Base-by-base conservation (phyloP, 1,140 invertebrate genomes). In the Drosophila navojoa region DNA sequence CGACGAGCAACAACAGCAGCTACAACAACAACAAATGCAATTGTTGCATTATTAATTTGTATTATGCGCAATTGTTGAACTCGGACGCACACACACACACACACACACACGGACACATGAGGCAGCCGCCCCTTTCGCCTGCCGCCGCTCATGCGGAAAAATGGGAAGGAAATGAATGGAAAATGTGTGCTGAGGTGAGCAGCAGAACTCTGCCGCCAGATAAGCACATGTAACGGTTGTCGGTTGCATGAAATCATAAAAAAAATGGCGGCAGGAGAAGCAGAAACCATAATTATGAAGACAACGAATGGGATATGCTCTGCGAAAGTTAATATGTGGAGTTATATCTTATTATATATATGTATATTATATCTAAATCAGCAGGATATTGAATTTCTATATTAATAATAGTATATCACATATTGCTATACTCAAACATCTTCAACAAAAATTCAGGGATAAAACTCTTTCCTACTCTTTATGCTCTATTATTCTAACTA, bases 1-100 rank as follows among this genome's bases (percentile, higher is more conserved):
- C 35, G n/a, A 42, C 54, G 54, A 47, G 6, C 74, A 68, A 69
- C 60, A 82, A 4, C 15, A 59, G 10, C 27, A 73, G 13, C 16
- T 32, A 16, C 61, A 69, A 62, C 50, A 62, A 49, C 47, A 49
- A 49, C 55, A 69, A 75, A 89, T 89, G 80, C 84, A 89, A 89
- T 89, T 89, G 85, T 80, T 89, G 84, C 84, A 89, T 89, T 89
- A 89, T 89, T 89, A 89, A 89, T 87, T 87, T 87, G 89, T 89
- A 89, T 89, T 89, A 90, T 90, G 77, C 84, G 80, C 85, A 90
- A 90, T 89, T 89, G 85, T 72, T 80, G 79, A 67, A 54, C 61
- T 59, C 64, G 53, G 60, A 61, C 62, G 63, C 16, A 49, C 52
- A 32, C 32, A 10, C 32, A 10, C 32, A 32, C 32, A 32, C 29